Evolutionary conservation across 2,888 invertebrate genomes (phyloP).

Genomic region (Campoplex nolae): DNA sequence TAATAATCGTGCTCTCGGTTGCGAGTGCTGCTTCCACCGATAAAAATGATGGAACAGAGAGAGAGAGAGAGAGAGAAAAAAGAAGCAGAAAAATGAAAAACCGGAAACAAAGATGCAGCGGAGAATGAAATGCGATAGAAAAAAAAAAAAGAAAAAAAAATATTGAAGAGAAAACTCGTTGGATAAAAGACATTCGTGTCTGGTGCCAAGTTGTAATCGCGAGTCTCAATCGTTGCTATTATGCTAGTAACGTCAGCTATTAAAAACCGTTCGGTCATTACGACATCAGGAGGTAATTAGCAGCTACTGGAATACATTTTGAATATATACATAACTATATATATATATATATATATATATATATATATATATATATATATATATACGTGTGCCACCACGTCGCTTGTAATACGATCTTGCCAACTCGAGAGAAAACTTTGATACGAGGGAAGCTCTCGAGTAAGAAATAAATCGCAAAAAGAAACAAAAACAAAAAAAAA

Average conservation of each 20-base stretch:
- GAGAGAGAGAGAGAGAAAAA: neutral
- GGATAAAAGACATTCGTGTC: conserved; percentile 23
- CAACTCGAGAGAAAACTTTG: conserved; percentile 20
- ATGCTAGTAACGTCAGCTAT: conserved; percentile 50
- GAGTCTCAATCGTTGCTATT: conserved; percentile 47
- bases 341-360: conserved; percentile 35
- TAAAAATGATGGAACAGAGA: neutral
- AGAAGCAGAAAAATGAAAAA: too few species aligned
- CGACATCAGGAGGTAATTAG: conserved; percentile 58
- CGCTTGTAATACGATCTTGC: conserved; percentile 27
- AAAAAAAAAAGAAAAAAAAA: conserved; percentile 10
- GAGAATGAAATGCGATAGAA: neutral
- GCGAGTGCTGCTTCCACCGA: neutral
- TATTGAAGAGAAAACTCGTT: neutral
- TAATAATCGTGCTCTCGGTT: conserved; percentile 2
- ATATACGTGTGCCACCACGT: conserved; percentile 21
- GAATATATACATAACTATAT: neutral
- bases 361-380: neutral
- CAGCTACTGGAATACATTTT: conserved; percentile 33
- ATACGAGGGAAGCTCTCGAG: neutral
- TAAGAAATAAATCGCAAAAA: too few species aligned
- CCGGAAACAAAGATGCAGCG: conserved; percentile 23
- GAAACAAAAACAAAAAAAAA: neutral
- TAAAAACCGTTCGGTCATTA: conserved; percentile 63
- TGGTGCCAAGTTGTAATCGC: conserved; percentile 46